Percentiles rank a stretch among this genome's conserved stretches.
These are phyloP conservation scores for Drosophila grimshawi DNA, from an alignment of 1,140 invertebrate species.

Conservation along the genomic window DNA sequence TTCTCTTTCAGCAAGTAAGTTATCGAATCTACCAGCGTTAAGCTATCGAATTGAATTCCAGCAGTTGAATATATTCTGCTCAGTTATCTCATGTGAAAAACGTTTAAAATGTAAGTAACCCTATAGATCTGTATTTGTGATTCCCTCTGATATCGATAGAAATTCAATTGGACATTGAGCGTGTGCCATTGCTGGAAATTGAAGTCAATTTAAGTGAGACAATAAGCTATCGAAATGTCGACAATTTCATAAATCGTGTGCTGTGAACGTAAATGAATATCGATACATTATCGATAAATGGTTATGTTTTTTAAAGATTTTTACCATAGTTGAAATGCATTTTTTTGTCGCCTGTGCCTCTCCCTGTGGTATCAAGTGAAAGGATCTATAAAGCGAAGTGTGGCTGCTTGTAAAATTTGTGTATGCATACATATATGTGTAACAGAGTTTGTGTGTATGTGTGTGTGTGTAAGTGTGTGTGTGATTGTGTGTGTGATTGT, in stretches of 20 bases:
- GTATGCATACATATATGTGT: background rate
- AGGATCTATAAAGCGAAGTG: constrained; percentile 5
- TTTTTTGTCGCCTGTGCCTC: constrained; percentile 43
- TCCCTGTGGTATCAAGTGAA: background rate
- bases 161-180: background rate
- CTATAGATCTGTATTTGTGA: background rate
- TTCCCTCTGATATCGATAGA: background rate
- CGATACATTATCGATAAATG: background rate
- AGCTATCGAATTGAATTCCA: background rate
- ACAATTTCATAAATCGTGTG: background rate
- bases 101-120: background rate
- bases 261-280: background rate
- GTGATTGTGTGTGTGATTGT: constrained; percentile 44
- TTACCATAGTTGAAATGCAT: too few relatives aligned
- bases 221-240: background rate
- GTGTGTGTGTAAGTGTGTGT: background rate
- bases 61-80: background rate
- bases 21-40: background rate
- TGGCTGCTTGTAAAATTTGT: background rate
- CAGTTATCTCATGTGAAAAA: too few relatives aligned
- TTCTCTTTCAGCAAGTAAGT: constrained; percentile 12
- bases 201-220: background rate
- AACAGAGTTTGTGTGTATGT: constrained; percentile 12
- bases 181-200: background rate
- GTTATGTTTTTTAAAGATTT: background rate